These are phyloP conservation scores for Eupithecia subfuscata DNA, from an alignment of 2,888 invertebrate genomes.

Conservation along the genomic window DNA sequence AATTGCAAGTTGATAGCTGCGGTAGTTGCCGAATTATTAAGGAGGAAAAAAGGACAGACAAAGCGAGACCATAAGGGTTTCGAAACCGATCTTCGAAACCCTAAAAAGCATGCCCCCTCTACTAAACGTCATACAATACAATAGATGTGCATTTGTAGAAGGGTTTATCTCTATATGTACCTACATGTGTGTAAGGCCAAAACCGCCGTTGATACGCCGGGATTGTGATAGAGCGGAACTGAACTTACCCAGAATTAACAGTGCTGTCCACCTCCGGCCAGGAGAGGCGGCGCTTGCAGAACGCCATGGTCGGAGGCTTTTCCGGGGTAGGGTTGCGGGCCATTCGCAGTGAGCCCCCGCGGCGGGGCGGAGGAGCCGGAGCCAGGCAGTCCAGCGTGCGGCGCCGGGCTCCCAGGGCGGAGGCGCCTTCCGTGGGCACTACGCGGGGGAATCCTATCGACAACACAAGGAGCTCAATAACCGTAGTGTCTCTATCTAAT, in stretches of 20 bases:
- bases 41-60: too few species aligned
- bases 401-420: conserved; percentile 79
- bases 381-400: conserved; percentile 87
- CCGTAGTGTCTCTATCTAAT: background rate
- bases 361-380: conserved; percentile 76
- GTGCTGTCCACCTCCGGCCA: conserved; percentile 95
- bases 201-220: background rate
- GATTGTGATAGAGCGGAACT: background rate
- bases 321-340: conserved; percentile 81
- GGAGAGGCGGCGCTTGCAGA: conserved; percentile 90
- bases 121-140: too few species aligned
- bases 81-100: too few species aligned
- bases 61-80: too few species aligned
- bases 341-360: conserved; percentile 85
- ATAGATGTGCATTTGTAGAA: too few species aligned
- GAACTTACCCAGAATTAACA: conserved; percentile 88
- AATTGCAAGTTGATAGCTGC: too few species aligned
- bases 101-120: too few species aligned
- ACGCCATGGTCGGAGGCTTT: conserved; percentile 88
- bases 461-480: background rate
- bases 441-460: conserved; percentile 87
- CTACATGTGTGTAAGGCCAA: background rate
- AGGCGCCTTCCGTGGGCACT: conserved; percentile 87
- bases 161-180: too few species aligned
- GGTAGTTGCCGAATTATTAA: too few species aligned